Evolutionary conservation across 2,797 vertebrate genomes (phyloP).

Genomic region (Dallia pectoralis): DNA sequence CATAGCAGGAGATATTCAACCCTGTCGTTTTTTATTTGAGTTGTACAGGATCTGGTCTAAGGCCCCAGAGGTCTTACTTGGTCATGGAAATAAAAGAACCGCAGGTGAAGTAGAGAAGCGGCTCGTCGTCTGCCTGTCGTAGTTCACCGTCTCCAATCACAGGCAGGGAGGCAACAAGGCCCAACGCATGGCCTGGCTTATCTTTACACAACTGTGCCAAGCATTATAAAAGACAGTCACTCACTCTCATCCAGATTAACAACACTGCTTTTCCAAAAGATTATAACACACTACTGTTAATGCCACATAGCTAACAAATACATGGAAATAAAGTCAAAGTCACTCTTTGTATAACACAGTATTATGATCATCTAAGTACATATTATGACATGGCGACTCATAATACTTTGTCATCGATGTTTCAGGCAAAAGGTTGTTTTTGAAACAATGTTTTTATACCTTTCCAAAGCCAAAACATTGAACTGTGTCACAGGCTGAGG

Average conservation of each 20-base stretch:
- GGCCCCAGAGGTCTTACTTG: slow-evolving; percentile 57
- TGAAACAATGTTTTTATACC: slow-evolving; percentile 60
- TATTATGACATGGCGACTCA: not conserved
- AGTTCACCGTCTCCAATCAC: slow-evolving; percentile 77
- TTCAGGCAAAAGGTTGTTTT: no score
- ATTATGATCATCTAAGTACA: no score
- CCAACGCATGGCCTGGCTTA: slow-evolving; percentile 53
- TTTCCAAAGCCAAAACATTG: slow-evolving; percentile 86
- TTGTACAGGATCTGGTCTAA: not conserved
- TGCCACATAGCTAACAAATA: not conserved
- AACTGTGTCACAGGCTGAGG: slow-evolving; percentile 53
- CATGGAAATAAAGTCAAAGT: not conserved
- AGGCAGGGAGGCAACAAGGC: slow-evolving; percentile 75
- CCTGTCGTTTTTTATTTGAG: not conserved
- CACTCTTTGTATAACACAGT: not conserved
- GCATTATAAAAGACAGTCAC: not conserved
- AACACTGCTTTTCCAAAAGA: slow-evolving; percentile 11
- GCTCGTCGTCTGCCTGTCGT: slow-evolving; percentile 75
- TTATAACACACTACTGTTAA: not conserved
- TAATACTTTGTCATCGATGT: no score
- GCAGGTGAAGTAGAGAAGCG: slow-evolving; percentile 70
- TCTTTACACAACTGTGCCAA: slow-evolving; percentile 71
- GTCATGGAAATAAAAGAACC: slow-evolving; percentile 80
- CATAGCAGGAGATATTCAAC: not conserved
- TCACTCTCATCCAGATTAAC: slow-evolving; percentile 16